Evolutionary conservation across 2,113 vertebrate species (phyloP), one percentile per base, ranked within the genome.

Genomic region (Vireo altiloquus): DNA sequence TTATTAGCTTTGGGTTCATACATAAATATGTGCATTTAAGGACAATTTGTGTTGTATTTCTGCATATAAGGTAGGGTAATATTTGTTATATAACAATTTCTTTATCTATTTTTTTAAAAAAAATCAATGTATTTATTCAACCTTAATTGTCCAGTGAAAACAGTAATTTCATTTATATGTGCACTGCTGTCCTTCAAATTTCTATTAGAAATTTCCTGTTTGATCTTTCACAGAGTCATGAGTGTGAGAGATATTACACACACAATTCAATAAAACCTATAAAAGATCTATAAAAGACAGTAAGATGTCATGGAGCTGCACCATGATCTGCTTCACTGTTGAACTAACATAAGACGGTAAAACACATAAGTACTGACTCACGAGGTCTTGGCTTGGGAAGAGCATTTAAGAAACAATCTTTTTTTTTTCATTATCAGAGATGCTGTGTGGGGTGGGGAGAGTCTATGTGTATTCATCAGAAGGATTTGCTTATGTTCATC

Each of bases 301-400:
- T 11, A 50, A 76, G 7, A 54, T 16, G 13, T 20, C 23, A 28
- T 13, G 7, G 19, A 89, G n/a, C 24, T 49, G 5, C 21, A 46
- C 7, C 11, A 42, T 50, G 33, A 50, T 25, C 57, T 64, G 13
- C 16, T 80, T 63, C 37, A 54, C 18, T 2, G 24, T 53, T 54
- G 25, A 50, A 47, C 9, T 56, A 77, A 59, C 21, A 27, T 3
- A 56, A 74, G 27, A 27, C 7, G 16, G 49, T 70, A 35, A 92
- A 84, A 44, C 16, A 49, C 9, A 18, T 31, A 78, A 53, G 16
- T 52, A 81, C 24, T 57, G 37, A 54, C 10, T 52, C 40, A 23
- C 0, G 0, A 72, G 37, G 8, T 42, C 33, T 56, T 7, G 7
- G 9, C 20, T n/a, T 54, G 27, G 30, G 42, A 90, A 70, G 8